A percentile compares a stretch with the other conserved stretches of the same genome.
Evolutionary conservation across 1,140 invertebrate species (phyloP).

Genomic region (Drosophila sproati): DNA sequence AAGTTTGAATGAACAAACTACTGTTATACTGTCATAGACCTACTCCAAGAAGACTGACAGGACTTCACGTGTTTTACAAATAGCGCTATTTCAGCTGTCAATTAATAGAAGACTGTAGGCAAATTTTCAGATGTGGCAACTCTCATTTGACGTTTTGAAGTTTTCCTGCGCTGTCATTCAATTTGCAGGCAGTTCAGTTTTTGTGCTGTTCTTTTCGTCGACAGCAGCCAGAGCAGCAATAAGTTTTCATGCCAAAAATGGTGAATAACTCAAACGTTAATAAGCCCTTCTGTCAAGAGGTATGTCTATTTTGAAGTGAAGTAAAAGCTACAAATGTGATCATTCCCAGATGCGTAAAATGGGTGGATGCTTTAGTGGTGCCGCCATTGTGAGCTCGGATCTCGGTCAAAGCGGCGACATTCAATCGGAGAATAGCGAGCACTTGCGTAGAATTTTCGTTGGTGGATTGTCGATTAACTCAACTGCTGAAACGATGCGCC

Average conservation of each 20-base stretch:
- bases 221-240: conserved; percentile 23
- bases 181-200: conserved; percentile 36
- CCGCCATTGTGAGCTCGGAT: not conserved
- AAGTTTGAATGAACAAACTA: no score
- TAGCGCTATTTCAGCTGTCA: conserved; percentile 14
- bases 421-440: conserved; percentile 33
- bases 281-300: conserved; percentile 49
- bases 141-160: conserved; percentile 46
- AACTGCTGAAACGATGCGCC: conserved; percentile 38
- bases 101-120: not conserved
- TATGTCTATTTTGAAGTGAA: conserved; percentile 6
- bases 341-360: conserved; percentile 36
- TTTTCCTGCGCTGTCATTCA: conserved; percentile 42
- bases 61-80: not conserved
- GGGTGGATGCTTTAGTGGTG: conserved; percentile 1
- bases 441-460: conserved; percentile 74
- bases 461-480: conserved; percentile 60
- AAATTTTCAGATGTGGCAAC: conserved; percentile 20
- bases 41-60: not conserved
- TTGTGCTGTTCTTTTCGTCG: conserved; percentile 36
- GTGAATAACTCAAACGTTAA: conserved; percentile 39
- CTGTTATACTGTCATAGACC: not conserved
- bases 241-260: conserved; percentile 47
- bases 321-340: not conserved
- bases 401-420: conserved; percentile 1